phyloP scores from a whole-genome alignment of 2,113 vertebrate genomes.

The Hucho hucho region DNA sequence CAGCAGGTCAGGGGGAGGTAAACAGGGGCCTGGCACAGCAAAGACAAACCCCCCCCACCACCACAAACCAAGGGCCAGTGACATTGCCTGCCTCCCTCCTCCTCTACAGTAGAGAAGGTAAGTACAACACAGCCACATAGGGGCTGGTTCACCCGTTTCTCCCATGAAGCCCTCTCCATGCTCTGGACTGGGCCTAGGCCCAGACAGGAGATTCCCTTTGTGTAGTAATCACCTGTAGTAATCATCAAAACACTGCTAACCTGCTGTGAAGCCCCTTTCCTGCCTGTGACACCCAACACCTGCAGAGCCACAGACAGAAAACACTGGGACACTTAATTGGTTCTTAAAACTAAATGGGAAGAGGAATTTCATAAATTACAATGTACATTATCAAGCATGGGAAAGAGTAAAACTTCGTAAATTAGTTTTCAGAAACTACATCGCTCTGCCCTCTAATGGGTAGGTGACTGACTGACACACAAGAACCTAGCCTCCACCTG shows the following conservation, averaged over 20 bases:
- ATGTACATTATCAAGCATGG: no score
- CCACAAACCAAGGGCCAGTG: slow-evolving; percentile 7
- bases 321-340: background rate
- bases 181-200: background rate
- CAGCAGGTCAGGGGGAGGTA: slow-evolving; percentile 69
- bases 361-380: no score
- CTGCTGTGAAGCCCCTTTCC: background rate
- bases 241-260: slow-evolving; percentile 19
- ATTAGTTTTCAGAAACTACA: no score
- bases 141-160: slow-evolving; percentile 24
- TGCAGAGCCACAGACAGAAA: slow-evolving; percentile 28
- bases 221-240: background rate
- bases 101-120: background rate
- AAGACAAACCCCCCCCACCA: slow-evolving; percentile 29
- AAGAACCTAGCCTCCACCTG: background rate
- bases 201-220: slow-evolving; percentile 8
- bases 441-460: no score
- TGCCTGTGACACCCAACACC: slow-evolving; percentile 24
- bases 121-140: slow-evolving; percentile 8
- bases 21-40: slow-evolving; percentile 68
- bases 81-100: slow-evolving; percentile 37
- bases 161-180: slow-evolving; percentile 1
- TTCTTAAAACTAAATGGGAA: no score
- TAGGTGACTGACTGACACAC: no score
- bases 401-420: no score